These are phyloP conservation scores for Ahaetulla prasina DNA, from an alignment of 2,113 vertebrate species.

Conservation along the genomic window DNA sequence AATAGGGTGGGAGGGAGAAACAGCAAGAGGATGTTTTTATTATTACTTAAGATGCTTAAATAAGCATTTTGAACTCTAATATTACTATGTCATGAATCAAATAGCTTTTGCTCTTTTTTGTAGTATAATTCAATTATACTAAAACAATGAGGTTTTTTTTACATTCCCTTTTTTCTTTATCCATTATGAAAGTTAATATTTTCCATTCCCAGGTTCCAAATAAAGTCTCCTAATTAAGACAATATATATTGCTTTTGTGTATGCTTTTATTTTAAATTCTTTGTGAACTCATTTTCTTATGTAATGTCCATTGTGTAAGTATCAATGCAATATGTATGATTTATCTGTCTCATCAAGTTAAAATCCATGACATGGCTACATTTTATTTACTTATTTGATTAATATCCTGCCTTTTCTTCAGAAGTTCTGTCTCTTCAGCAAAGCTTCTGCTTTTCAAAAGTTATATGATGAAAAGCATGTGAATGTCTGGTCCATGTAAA, in stretches of 20 bases:
- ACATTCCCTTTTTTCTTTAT: not conserved
- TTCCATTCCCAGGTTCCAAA: not conserved
- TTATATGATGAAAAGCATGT: not conserved
- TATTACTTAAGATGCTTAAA: not conserved
- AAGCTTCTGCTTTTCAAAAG: not conserved
- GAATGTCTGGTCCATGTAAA: not conserved
- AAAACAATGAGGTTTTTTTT: not conserved
- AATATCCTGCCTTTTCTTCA: conserved; percentile 4
- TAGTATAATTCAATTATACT: not conserved
- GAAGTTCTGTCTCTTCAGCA: not conserved
- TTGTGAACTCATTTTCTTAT: conserved; percentile 19
- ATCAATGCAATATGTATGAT: conserved; percentile 1
- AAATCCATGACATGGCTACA: not conserved
- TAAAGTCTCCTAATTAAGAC: not conserved
- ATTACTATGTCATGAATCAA: not conserved
- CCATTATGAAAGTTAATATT: not conserved
- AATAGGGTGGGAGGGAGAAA: not conserved
- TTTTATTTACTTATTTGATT: conserved; percentile 20
- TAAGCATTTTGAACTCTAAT: not conserved
- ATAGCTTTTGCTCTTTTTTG: not conserved
- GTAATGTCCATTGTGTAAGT: conserved; percentile 16
- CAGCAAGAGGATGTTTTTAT: not conserved
- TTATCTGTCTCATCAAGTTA: conserved; percentile 6
- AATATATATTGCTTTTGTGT: not conserved
- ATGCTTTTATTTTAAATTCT: conserved; percentile 18